Evolutionary conservation across 2,888 invertebrate genomes (phyloP).

Genomic region (Bombylius major): DNA sequence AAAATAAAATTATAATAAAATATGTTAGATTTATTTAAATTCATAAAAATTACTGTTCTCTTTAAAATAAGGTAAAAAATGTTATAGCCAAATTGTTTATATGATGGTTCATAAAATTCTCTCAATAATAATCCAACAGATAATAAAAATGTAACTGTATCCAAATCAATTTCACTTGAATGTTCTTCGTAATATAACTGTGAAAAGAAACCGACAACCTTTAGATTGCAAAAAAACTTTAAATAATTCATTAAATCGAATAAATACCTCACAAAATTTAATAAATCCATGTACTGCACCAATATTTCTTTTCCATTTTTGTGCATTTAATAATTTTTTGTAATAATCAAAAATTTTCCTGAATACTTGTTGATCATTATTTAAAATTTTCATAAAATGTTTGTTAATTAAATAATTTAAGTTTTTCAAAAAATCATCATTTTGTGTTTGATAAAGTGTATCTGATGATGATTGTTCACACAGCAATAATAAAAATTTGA

Average conservation of each 20-base stretch:
- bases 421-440: not conserved
- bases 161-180: not conserved
- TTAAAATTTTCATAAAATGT: not conserved
- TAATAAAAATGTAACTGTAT: slow-evolving; percentile 22
- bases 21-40: not conserved
- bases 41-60: slow-evolving; percentile 20
- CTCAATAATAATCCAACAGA: slow-evolving; percentile 28
- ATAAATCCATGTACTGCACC: slow-evolving; percentile 1
- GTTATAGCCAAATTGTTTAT: slow-evolving; percentile 25
- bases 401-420: not conserved
- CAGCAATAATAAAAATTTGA: not conserved
- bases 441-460: not conserved
- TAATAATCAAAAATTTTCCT: not conserved
- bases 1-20: too few relatives aligned
- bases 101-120: slow-evolving; percentile 24
- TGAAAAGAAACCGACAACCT: not conserved
- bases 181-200: not conserved
- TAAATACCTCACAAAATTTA: slow-evolving; percentile 1
- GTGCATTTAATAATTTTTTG: not conserved
- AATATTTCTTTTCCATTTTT: slow-evolving; percentile 4
- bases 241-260: not conserved
- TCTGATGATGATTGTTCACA: slow-evolving; percentile 1
- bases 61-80: slow-evolving; percentile 24
- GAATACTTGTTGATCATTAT: not conserved
- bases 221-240: too few relatives aligned